These are phyloP conservation scores for Eupithecia insigniata DNA, from an alignment of 2,888 invertebrate species.

Conservation along the genomic window DNA sequence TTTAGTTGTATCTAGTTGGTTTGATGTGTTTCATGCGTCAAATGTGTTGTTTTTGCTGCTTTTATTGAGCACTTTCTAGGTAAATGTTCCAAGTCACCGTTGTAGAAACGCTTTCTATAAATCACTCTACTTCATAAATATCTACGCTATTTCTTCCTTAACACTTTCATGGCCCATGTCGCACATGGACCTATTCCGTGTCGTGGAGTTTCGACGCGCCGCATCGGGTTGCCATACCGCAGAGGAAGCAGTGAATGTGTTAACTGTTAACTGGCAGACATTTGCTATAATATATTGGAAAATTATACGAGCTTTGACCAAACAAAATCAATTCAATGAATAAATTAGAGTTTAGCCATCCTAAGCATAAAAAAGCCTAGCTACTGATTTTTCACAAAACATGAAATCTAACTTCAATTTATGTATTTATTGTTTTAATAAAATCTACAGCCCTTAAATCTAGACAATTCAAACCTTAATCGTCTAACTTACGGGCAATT, in stretches of 20 bases:
- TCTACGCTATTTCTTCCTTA: neutral
- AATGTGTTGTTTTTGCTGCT: conserved; percentile 34
- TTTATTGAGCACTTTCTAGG: conserved; percentile 26
- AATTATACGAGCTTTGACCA: neutral
- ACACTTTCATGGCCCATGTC: too few relatives aligned
- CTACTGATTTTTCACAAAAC: neutral
- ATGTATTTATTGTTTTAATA: too few relatives aligned
- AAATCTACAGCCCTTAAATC: too few relatives aligned
- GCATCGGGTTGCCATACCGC: too few relatives aligned
- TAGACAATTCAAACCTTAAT: too few relatives aligned
- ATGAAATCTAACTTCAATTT: neutral
- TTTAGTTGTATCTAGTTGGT: conserved; percentile 44
- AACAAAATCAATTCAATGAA: neutral
- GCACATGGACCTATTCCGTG: too few relatives aligned
- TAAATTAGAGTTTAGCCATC: neutral
- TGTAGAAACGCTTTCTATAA: neutral
- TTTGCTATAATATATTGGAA: neutral
- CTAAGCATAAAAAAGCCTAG: neutral
- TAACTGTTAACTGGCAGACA: neutral
- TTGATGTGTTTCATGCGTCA: conserved; percentile 40
- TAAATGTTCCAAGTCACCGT: conserved; percentile 23
- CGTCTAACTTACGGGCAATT: too few relatives aligned
- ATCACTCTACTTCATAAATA: neutral
- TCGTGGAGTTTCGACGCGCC: too few relatives aligned
- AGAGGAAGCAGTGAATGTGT: too few relatives aligned